These are phyloP conservation scores for Enteromius unitaeniatus DNA, from an alignment of 2,797 vertebrate species.

Conservation along the genomic window DNA sequence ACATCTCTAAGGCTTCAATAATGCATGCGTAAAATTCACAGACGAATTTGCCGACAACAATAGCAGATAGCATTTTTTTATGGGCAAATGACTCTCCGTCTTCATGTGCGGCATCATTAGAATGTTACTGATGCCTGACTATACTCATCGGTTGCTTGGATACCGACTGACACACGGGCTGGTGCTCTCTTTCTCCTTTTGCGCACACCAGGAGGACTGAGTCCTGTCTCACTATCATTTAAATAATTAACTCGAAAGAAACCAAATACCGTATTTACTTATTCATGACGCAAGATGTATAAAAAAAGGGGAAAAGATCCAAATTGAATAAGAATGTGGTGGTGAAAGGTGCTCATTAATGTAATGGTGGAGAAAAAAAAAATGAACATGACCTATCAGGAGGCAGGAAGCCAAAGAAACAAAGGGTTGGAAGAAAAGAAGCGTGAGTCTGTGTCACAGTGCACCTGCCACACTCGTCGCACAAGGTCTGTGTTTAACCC, in stretches of 20 bases:
- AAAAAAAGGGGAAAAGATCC: constrained; percentile 53
- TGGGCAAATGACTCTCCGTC: constrained; percentile 78
- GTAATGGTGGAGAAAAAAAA: constrained; percentile 37
- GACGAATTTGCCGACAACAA: constrained; percentile 38
- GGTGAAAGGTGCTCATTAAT: constrained; percentile 58
- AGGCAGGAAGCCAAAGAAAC: constrained; percentile 43
- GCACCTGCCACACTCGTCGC: constrained; percentile 60
- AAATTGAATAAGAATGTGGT: constrained; percentile 60
- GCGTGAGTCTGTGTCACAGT: constrained; percentile 52
- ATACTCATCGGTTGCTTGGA: constrained; percentile 82
- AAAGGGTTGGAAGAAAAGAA: constrained; percentile 46
- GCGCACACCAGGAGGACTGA: constrained; percentile 76
- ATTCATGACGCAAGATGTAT: constrained; percentile 77
- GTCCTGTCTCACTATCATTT: constrained; percentile 83
- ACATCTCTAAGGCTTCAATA: constrained; percentile 42
- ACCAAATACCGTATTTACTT: constrained; percentile 83
- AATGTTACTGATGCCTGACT: constrained; percentile 83
- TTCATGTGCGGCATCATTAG: constrained; percentile 78
- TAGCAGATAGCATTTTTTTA: constrained; percentile 70
- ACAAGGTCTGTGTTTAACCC: constrained; percentile 39
- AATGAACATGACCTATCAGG: constrained; percentile 57
- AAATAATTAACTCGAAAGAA: constrained; percentile 83
- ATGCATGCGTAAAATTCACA: constrained; percentile 48
- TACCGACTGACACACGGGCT: constrained; percentile 80
- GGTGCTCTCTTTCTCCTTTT: constrained; percentile 66